phyloP scores from a whole-genome alignment of 2,797 vertebrate genomes.

The Lerista edwardsae region DNA sequence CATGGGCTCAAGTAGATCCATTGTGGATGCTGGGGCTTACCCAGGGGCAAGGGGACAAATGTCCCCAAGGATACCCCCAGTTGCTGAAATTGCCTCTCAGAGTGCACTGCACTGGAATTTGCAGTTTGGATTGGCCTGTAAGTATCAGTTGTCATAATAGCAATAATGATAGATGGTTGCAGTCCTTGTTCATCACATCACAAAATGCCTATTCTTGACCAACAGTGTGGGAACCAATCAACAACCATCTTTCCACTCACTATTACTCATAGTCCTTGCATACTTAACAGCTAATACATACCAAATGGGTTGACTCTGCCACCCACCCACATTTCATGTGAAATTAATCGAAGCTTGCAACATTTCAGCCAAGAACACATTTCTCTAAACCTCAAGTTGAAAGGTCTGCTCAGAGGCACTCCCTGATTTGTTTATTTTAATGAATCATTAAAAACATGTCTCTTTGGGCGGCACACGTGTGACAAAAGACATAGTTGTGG shows the following conservation, averaged over 20 bases:
- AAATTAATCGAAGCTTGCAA: neutral
- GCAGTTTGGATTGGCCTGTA: neutral
- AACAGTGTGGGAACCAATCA: neutral
- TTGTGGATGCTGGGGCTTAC: no score
- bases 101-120: no score
- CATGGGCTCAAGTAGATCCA: no score
- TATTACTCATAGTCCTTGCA: neutral
- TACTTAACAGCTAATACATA: neutral
- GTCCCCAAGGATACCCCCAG: no score
- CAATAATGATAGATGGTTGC: no score
- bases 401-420: neutral
- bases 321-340: neutral
- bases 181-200: neutral
- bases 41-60: no score
- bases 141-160: neutral
- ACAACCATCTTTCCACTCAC: neutral
- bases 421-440: neutral
- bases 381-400: neutral
- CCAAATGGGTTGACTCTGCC: neutral
- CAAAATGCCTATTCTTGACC: neutral
- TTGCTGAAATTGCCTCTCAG: no score
- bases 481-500: neutral
- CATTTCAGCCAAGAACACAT: neutral
- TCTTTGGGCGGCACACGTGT: neutral
- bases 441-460: neutral